Evolutionary conservation across 1,140 invertebrate species (phyloP).

Genomic region (Monomorium pharaonis): DNA sequence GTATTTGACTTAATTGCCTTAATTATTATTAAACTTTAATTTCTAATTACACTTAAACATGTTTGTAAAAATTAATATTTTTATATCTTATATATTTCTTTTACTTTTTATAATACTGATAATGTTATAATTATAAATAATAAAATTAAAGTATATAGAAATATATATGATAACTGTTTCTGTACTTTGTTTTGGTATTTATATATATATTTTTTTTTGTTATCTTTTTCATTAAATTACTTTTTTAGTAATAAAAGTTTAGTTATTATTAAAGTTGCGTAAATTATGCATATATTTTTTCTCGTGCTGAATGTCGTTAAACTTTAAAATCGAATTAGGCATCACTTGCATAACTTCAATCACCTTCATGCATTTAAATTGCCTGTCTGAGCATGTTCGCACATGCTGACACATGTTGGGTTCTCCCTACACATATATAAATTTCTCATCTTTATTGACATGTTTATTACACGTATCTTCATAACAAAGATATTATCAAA

Average conservation of each 20-base stretch:
- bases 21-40: not conserved
- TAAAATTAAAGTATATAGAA: not conserved
- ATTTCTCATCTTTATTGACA: not conserved
- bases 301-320: not conserved
- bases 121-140: not conserved
- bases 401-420: not conserved
- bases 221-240: not conserved
- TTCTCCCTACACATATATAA: conserved; percentile 1
- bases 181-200: not conserved
- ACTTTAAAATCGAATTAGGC: conserved; percentile 16
- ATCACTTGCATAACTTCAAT: conserved; percentile 38
- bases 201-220: not conserved
- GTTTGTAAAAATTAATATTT: not conserved
- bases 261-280: not conserved
- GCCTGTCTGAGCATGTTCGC: conserved; percentile 15
- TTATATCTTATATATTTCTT: not conserved
- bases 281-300: conserved; percentile 9
- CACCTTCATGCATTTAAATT: conserved; percentile 56
- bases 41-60: not conserved
- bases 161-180: not conserved
- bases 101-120: not conserved
- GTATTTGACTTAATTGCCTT: not conserved
- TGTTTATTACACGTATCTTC: not conserved
- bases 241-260: not conserved
- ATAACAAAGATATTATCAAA: not conserved